Conservation (phyloP, 2,888 invertebrate genomes). For the Lasioglossum figueresi region DNA sequence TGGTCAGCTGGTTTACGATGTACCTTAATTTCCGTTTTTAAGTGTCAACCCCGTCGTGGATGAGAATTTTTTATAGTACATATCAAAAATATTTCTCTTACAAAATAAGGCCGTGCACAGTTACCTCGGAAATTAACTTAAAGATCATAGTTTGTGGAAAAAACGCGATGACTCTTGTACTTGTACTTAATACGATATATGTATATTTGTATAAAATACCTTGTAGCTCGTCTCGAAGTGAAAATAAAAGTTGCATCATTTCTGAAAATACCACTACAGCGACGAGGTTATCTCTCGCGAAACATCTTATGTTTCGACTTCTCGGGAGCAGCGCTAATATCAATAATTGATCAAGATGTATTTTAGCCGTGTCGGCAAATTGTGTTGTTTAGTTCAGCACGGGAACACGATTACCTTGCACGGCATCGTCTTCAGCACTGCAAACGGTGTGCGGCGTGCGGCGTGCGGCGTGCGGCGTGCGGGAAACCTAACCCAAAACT, state of each 20-base stretch:
- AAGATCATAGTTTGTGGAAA: not conserved
- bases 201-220: no score
- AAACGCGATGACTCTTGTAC: not conserved
- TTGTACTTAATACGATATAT: no score
- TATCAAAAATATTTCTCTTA: no score
- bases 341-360: conserved; percentile 4
- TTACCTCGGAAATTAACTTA: not conserved
- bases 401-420: not conserved
- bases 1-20: conserved; percentile 11
- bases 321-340: not conserved
- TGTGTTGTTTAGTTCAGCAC: not conserved
- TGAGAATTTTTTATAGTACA: not conserved
- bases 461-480: no score
- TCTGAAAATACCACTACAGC: not conserved
- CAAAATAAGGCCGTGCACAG: not conserved
- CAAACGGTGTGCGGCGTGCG: not conserved
- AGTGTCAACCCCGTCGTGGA: not conserved
- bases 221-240: not conserved
- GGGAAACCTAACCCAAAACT: not conserved
- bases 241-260: not conserved
- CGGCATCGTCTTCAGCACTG: not conserved
- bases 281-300: not conserved
- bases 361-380: not conserved
- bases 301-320: not conserved
- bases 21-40: not conserved